Evolutionary conservation across 1,140 invertebrate species (phyloP), one percentile per base, ranked within the genome.

Genomic region (Mamestra configurata): DNA sequence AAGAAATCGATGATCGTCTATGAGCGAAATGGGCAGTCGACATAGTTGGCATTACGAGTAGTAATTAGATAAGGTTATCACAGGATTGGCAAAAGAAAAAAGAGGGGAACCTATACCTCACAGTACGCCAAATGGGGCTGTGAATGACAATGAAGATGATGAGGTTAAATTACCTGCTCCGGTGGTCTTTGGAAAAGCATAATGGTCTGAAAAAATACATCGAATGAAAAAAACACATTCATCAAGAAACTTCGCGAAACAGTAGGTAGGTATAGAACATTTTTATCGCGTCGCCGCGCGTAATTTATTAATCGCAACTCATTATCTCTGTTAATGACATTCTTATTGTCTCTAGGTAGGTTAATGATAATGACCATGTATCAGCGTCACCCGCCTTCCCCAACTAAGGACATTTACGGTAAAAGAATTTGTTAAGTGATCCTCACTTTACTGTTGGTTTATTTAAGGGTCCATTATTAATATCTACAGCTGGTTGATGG

Each of bases 311-410:
- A 80, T 80, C 79, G 64, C 40, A 22, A 24, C 46, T 15, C 79
- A 76, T 77, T 81, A 81, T 81, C 80, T 81, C 51, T 73, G 76
- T 55, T 81, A 81, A 81, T 78, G 80, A 81, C 76, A 73, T 66
- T 73, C 55, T 81, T 81, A 81, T 81, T 76, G 57, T 31, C 24
- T 37, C 53, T 64, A 72, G 79, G 75, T 73, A 81, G 80, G 80
- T 57, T 81, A 81, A 81, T 81, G 80, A 72, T 81, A 77, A 81
- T 78, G 70, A 78, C 68, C 68, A 46, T 57, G 55, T 51, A 61
- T 40, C 57, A 43, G 6, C 31, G 40, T 46, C 66, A 46, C 20
- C 37, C 55, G 57, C 57, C 55, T 76, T 76, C 31, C 20, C 18
- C 8, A 13, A 55, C 20, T n/a, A 11, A 37, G 51, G 18, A 40